Evolutionary conservation across 2,888 invertebrate genomes (phyloP).

Genomic region (Chrysolina americana): DNA sequence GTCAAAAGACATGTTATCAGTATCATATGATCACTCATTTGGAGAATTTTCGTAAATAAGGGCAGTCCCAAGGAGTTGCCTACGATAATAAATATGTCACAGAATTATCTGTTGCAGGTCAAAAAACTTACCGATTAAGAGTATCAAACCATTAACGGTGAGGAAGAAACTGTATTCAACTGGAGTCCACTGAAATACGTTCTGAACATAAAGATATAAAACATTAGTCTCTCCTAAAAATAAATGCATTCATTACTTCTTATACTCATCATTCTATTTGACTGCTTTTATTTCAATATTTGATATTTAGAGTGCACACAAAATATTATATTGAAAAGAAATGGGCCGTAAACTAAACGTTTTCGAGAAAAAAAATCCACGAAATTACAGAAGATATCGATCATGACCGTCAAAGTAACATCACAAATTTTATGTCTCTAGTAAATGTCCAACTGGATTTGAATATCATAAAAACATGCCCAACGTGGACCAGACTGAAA

Average conservation of each 20-base stretch:
- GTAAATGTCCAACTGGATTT: too few relatives aligned
- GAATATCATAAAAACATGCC: too few relatives aligned
- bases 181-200: conserved; percentile 76
- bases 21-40: conserved; percentile 66
- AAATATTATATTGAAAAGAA: too few relatives aligned
- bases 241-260: conserved; percentile 25
- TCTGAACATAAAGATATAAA: conserved; percentile 74
- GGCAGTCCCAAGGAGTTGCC: conserved; percentile 61
- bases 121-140: conserved; percentile 71
- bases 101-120: not conserved
- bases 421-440: too few relatives aligned
- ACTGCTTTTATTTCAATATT: too few relatives aligned
- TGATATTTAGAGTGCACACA: too few relatives aligned
- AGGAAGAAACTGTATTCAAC: conserved; percentile 75
- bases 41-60: conserved; percentile 63
- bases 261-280: not conserved
- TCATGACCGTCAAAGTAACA: too few relatives aligned
- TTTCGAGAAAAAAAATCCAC: too few relatives aligned
- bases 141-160: conserved; percentile 73
- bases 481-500: too few relatives aligned
- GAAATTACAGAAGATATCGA: too few relatives aligned
- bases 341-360: too few relatives aligned
- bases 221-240: conserved; percentile 75
- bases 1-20: conserved; percentile 66
- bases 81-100: conserved; percentile 43